Evolutionary conservation across 2,797 vertebrate species (phyloP).

Genomic region (Novumbra hubbsi): DNA sequence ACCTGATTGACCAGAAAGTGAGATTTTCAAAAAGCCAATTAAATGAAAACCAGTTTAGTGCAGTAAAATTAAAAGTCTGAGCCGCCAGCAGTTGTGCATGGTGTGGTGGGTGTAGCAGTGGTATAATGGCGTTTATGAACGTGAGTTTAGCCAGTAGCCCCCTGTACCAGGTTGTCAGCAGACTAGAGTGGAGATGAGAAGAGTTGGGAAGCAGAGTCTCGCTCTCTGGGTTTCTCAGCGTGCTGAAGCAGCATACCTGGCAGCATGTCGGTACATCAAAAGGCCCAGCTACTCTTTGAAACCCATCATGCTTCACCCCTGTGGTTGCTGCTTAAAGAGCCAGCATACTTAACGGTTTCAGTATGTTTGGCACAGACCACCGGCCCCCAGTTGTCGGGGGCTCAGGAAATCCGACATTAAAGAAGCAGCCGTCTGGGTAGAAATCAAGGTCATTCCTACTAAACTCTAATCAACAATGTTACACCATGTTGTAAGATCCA

Average conservation of each 20-base stretch:
- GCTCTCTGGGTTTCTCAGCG: conserved; percentile 43
- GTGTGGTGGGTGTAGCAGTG: conserved; percentile 19
- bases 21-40: not conserved
- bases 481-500: conserved; percentile 40
- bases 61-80: not conserved
- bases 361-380: conserved; percentile 83
- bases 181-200: conserved; percentile 28
- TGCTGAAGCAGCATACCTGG: conserved; percentile 89
- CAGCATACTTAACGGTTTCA: conserved; percentile 86
- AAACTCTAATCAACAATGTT: conserved; percentile 60
- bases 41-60: not conserved
- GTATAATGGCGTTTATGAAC: conserved; percentile 16
- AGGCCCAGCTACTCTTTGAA: conserved; percentile 81
- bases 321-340: conserved; percentile 85
- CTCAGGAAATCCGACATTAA: conserved; percentile 71
- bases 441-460: conserved; percentile 66
- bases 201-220: conserved; percentile 36
- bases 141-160: conserved; percentile 17
- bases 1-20: conserved; percentile 12
- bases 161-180: conserved; percentile 35
- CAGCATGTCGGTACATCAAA: conserved; percentile 85
- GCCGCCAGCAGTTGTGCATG: not conserved
- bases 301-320: conserved; percentile 82
- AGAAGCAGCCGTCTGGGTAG: conserved; percentile 58
- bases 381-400: conserved; percentile 53